Conservation (phyloP, 2,797 vertebrate genomes). For the Cossypha niveicapilla region DNA sequence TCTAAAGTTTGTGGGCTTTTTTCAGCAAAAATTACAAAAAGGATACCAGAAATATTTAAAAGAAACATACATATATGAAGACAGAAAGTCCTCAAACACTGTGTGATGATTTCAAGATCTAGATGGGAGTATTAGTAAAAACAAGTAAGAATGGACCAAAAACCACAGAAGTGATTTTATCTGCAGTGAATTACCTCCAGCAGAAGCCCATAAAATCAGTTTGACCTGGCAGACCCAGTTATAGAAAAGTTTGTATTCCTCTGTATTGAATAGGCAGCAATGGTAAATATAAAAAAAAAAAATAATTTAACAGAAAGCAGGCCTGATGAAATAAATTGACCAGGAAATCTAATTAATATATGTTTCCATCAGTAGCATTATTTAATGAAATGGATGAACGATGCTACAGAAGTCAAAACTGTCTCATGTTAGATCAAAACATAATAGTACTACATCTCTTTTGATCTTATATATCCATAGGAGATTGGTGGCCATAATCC, state of each 20-base stretch:
- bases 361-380: not conserved
- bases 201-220: not conserved
- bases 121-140: not conserved
- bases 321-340: not conserved
- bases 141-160: not conserved
- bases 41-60: not conserved
- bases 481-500: not conserved
- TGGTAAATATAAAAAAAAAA: not conserved
- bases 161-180: not conserved
- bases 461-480: not conserved
- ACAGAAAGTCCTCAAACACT: not conserved
- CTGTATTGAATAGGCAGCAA: not conserved
- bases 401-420: not conserved
- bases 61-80: not conserved
- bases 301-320: not conserved
- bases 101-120: not conserved
- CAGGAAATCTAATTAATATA: not conserved
- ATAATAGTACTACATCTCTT: not conserved
- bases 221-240: not conserved
- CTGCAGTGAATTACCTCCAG: not conserved
- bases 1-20: rapidly evolving
- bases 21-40: not conserved
- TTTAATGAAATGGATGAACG: not conserved
- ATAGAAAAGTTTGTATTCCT: not conserved
- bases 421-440: not conserved